These are phyloP conservation scores for Ommatoiulus sabulosus DNA, from an alignment of 2,888 invertebrate genomes.

Conservation along the genomic window DNA sequence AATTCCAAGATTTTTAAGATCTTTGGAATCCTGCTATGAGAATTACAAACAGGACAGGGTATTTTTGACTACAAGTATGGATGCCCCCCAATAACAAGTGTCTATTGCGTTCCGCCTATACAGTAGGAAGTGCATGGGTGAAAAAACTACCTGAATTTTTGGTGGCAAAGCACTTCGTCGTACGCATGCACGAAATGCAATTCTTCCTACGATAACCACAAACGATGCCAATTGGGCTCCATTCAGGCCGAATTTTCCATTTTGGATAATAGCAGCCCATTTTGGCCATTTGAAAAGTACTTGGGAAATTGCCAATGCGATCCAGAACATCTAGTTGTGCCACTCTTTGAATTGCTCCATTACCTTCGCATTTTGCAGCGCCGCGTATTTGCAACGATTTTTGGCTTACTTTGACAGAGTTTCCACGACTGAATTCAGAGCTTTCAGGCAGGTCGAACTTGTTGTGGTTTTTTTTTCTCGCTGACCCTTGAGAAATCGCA, in stretches of 20 bases:
- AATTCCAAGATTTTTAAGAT: too few relatives aligned
- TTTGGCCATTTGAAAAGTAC: constrained; percentile 8
- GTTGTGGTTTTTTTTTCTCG: neutral
- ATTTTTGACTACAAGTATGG: too few relatives aligned
- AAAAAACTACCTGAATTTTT: constrained; percentile 35
- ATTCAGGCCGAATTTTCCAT: constrained; percentile 1
- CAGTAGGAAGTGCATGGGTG: too few relatives aligned
- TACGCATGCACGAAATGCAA: neutral
- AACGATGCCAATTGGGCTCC: neutral
- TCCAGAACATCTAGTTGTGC: constrained; percentile 6
- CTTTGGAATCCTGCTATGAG: too few relatives aligned
- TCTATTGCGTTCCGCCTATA: too few relatives aligned
- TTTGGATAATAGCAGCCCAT: constrained; percentile 47
- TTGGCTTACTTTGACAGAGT: constrained; percentile 13
- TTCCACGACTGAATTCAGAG: constrained; percentile 21
- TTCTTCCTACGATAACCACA: neutral
- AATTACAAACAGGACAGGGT: too few relatives aligned
- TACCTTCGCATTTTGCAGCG: constrained; percentile 15
- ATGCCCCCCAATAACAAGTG: too few relatives aligned
- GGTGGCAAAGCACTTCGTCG: neutral
- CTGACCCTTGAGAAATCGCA: constrained; percentile 39
- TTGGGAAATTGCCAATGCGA: neutral
- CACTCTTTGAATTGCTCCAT: constrained; percentile 39
- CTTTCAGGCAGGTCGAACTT: neutral
- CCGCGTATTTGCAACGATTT: neutral